phyloP scores from a whole-genome alignment of 2,888 invertebrate species.

The Frankliniella fusca region DNA sequence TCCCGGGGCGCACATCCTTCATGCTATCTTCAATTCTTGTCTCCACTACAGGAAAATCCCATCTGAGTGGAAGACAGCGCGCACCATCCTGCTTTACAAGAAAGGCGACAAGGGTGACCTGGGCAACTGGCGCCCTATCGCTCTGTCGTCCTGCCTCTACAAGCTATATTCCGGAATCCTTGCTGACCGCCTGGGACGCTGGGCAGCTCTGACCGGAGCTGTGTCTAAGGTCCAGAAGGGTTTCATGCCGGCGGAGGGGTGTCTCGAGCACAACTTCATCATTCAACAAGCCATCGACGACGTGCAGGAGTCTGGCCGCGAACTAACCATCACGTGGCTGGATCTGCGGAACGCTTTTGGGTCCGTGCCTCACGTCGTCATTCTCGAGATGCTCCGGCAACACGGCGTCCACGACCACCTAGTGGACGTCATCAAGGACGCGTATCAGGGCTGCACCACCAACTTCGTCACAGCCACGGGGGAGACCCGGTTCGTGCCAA shows the following conservation, averaged over 20 bases:
- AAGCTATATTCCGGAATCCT: slow-evolving; percentile 38
- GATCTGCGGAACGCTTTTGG: background rate
- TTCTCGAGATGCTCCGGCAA: background rate
- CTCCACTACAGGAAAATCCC: slow-evolving; percentile 1
- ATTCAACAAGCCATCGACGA: background rate
- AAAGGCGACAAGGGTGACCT: slow-evolving; percentile 35
- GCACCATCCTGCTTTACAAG: slow-evolving; percentile 40
- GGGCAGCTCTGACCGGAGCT: slow-evolving; percentile 30
- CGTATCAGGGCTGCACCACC: background rate
- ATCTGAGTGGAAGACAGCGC: slow-evolving; percentile 36
- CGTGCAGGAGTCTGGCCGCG: background rate
- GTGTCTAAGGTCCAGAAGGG: too few relatives aligned
- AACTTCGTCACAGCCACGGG: background rate
- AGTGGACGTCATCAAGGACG: background rate
- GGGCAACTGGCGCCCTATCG: slow-evolving; percentile 41
- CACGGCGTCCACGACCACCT: background rate
- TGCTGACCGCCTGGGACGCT: slow-evolving; percentile 35
- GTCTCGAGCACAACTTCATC: background rate
- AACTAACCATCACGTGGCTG: background rate
- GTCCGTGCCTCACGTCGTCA: too few relatives aligned
- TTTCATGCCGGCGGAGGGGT: background rate
- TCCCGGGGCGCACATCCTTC: slow-evolving; percentile 29
- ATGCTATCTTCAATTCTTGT: background rate
- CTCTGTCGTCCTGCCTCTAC: slow-evolving; percentile 37
- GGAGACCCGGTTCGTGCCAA: background rate